These are phyloP conservation scores for Prunella himalayana DNA, from an alignment of 2,113 vertebrate genomes.

Conservation along the genomic window DNA sequence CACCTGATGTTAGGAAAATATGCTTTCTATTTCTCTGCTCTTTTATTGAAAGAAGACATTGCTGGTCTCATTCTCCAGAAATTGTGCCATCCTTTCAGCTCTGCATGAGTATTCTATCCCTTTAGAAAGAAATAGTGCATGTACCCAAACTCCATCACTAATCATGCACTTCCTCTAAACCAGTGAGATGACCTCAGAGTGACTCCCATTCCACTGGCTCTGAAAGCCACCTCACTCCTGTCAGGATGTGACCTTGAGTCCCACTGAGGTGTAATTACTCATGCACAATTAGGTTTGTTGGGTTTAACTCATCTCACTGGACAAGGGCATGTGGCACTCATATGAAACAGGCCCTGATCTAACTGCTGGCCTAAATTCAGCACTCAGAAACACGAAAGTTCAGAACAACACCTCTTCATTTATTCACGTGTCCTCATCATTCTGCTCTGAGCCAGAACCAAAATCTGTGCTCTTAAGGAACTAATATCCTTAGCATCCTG, in stretches of 20 bases:
- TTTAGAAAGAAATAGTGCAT: not conserved
- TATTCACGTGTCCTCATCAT: not conserved
- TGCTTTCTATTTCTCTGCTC: not conserved
- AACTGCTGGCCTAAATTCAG: not conserved
- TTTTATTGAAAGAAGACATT: not conserved
- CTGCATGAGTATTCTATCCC: not conserved
- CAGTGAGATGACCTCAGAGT: not conserved
- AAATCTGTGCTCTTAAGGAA: not conserved
- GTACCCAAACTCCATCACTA: not conserved
- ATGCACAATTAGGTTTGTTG: not conserved
- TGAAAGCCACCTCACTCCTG: not conserved
- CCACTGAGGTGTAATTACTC: not conserved
- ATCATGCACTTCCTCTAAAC: not conserved
- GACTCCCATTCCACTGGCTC: not conserved
- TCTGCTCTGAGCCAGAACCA: not conserved
- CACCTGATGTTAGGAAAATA: conserved; percentile 12
- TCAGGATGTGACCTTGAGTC: not conserved
- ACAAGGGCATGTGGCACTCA: not conserved
- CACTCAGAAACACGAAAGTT: not conserved
- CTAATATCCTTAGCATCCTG: not conserved
- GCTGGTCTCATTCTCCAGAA: not conserved
- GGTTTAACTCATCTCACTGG: not conserved
- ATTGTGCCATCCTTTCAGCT: not conserved
- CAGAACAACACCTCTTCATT: not conserved
- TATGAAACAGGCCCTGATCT: not conserved